Base-by-base conservation (phyloP, 2,888 invertebrate species). In the Perithous albicinctus region DNA sequence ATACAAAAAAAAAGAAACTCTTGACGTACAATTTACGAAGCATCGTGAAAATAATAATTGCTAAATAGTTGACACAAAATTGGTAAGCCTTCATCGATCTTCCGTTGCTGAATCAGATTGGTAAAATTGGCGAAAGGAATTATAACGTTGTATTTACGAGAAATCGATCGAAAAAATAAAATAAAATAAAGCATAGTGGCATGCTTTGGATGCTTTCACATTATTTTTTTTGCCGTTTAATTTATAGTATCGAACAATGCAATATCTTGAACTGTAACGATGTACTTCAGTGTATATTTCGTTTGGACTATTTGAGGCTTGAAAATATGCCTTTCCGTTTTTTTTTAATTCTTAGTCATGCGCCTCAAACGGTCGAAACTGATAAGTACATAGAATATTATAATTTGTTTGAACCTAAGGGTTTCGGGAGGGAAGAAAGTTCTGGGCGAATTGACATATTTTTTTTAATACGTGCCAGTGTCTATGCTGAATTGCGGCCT, bases 191-290 rank as follows among this genome's bases (percentile, higher is more conserved):
- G 83, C 78, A 83, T 87, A 87, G 88, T 88, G 84, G 89, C 88
- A 89, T 89, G 89, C 87, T 85, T 84, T 88, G 87, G 86, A 87
- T 88, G 88, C 87, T 86, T 88, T 78, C 83, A 87, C 83, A 87
- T 84, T 73, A 85, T 86, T 88, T 59, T 67, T 87, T 87, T 87
- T 88, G 87, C 88, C 86, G 84, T 86, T 86, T 88, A 77, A 69
- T 78, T 70, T 69, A 76, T 83, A 74, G 80, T 80, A 80, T 83
- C 59, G 70, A 83, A 86, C 74, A 84, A 70, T 85, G 85, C 84
- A 86, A 87, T 85, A 85, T 86, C 80, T 85, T 86, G 82, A 86
- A 82, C 82, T 84, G 85, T 85, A 84, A 85, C 73, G 80, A 86
- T 86, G 80, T 88, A 87, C 82, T 74, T 88, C 76, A 78, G 70